Evolutionary conservation across 2,113 vertebrate genomes (phyloP), one percentile per base, ranked within the genome.

Genomic region (Okapia johnstoni): DNA sequence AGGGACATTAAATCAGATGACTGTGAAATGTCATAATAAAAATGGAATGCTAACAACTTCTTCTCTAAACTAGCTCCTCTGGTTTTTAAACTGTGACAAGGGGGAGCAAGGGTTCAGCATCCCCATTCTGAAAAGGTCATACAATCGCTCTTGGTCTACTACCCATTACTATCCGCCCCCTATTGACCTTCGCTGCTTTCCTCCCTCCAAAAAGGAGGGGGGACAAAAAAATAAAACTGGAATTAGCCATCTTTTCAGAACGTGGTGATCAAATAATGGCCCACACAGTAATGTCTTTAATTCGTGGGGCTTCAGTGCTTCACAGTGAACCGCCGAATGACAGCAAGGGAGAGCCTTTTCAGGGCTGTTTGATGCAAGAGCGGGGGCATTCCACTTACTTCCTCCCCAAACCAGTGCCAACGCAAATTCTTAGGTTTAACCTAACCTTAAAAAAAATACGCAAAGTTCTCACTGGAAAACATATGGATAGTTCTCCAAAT

Each of bases 1-100:
- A 99, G 99, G 99, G 99, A 99, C 99, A 99, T 99, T 99, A 99
- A 99, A 99, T 99, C 99, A 98, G 99, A 99, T 99, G 99, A 99
- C 99, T 99, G 99, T 99, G 99, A 99, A 99, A 99, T 99, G 99
- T 99, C 99, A 99, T 99, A 99, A 99, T 99, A 99, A 99, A 99
- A 99, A 99, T 99, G 98, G 99, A 99, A 99, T 99, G 99, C 99
- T 99, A 99, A 99, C 99, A 99, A 99, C 99, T 99, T 99, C 99
- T 99, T 99, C 98, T 98, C 99, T 99, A 98, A 99, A 99, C 98
- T 98, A 98, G 98, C 99, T 99, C 97, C 98, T 99, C 98, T 98
- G 99, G 99, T 99, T 99, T 99, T 99, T 99, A 99, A 99, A 99
- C 98, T 98, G 99, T 99, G 99, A 99, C 99, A 99, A 99, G 99